A percentile compares a stretch with the other conserved stretches of the same genome.
These are phyloP conservation scores for Holothuria leucospilota DNA, from an alignment of 53 echinoderm and acorn worm species.

Conservation along the genomic window DNA sequence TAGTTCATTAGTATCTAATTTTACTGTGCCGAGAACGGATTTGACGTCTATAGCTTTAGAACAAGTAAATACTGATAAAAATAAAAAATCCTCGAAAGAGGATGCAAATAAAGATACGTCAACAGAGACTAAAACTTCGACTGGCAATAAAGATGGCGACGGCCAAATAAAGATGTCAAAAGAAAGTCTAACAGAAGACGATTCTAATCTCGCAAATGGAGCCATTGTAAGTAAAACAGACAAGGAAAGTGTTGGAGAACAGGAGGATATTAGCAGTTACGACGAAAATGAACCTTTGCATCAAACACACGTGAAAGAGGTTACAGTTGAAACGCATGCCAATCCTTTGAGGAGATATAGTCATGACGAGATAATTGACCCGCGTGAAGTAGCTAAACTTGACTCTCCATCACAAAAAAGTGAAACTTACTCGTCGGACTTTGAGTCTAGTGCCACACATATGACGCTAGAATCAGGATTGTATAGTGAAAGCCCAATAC, in stretches of 20 bases:
- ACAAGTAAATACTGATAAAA: neutral
- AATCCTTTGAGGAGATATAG: neutral
- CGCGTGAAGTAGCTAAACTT: neutral
- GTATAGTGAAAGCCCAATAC: constrained; percentile 5
- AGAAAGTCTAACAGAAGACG: too few relatives aligned
- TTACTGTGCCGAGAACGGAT: constrained; percentile 21
- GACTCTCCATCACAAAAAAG: constrained; percentile 13
- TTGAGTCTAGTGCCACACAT: neutral
- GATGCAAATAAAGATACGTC: neutral
- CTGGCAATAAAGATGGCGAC: too few relatives aligned
- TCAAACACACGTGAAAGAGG: too few relatives aligned
- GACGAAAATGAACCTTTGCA: too few relatives aligned
- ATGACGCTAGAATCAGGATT: constrained; percentile 1
- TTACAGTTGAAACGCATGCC: neutral
- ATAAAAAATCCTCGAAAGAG: neutral
- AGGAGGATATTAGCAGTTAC: too few relatives aligned
- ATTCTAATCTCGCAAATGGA: too few relatives aligned
- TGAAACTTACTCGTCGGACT: constrained; percentile 19
- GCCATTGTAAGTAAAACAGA: too few relatives aligned
- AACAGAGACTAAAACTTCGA: too few relatives aligned
- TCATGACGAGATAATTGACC: neutral
- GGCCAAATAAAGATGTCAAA: too few relatives aligned
- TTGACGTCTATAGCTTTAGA: constrained; percentile 10
- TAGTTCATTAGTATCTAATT: constrained; percentile 10
- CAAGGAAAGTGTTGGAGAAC: too few relatives aligned